Evolutionary conservation across 2,888 invertebrate species (phyloP), one percentile per base, ranked within the genome.

Genomic region (Agrenia bidenticulata): DNA sequence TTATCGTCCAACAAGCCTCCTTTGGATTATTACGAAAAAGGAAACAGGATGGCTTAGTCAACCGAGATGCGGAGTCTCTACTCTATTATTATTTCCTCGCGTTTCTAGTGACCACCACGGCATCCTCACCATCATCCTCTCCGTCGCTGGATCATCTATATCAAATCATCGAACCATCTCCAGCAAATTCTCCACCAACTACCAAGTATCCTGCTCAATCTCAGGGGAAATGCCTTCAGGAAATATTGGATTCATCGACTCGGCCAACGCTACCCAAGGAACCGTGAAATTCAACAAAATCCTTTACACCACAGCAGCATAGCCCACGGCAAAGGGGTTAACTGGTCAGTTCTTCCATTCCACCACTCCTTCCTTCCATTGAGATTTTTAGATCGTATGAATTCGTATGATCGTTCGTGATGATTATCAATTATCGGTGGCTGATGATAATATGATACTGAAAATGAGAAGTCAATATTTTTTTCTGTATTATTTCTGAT

Each of bases 221-320:
- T 45, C 45, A 19, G 19, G 45, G 45, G 45, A 45, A 45, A 45
- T 45, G 45, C 45, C 45, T 45, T 45, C 45, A 45, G 45, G 45
- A 45, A 45, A 45, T 45, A 45, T 45, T 45, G 45, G 45, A 45
- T 45, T 17, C n/a, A 45, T 19, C 15, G 19, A 45, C 45, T 19
- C 45, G 9, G 15, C 45, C 45, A 45, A 32, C 32, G 32, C n/a
- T n/a, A 4, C 5, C 45, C 45, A 45, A 32, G 5, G 32, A 11
- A 45, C 45, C 45, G 45, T 45, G 45, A 45, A 45, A 45, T 45
- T 45, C 45, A 45, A 45, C 5, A n/a, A 45, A 45, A 19, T 45
- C 45, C 45, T 45, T 19, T 19, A 45, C 15, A 39, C 39, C 9
- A 11, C 39, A 11, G 39, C 7, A 39, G 9, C 39, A 15, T 45